phyloP scores from a whole-genome alignment of 2,888 invertebrate genomes.

The Smittia sp. region DNA sequence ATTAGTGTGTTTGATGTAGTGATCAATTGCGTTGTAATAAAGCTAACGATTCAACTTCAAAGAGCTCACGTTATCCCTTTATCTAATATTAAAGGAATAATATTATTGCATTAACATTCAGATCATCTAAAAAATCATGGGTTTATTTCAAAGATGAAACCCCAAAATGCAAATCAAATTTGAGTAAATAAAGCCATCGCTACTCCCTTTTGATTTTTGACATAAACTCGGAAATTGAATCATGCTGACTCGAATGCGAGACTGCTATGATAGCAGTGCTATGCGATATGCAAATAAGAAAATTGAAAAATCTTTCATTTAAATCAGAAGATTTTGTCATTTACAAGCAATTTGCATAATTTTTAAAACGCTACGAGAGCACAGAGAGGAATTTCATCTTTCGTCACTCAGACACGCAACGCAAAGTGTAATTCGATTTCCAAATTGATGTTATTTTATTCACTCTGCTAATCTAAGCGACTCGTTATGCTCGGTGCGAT shows the following conservation, averaged over 20 bases:
- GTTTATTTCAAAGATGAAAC: too few relatives aligned
- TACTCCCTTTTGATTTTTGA: neutral
- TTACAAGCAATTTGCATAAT: conserved; percentile 35
- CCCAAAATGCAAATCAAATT: conserved; percentile 35
- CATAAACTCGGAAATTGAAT: conserved; percentile 31
- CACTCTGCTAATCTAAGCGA: conserved; percentile 21
- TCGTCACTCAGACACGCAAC: neutral
- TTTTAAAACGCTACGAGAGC: neutral
- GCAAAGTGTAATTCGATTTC: neutral
- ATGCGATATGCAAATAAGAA: conserved; percentile 27
- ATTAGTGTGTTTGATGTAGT: too few relatives aligned
- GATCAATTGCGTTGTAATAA: too few relatives aligned
- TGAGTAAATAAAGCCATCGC: neutral
- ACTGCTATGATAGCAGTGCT: neutral
- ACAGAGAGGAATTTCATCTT: neutral
- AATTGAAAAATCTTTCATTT: conserved; percentile 24
- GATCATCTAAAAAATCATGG: conserved; percentile 16
- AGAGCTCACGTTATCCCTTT: too few relatives aligned
- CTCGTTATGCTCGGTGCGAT: neutral
- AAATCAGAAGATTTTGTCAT: conserved; percentile 34
- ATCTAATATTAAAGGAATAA: too few relatives aligned
- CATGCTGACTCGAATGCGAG: conserved; percentile 19
- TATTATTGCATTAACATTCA: too few relatives aligned
- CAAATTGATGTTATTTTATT: conserved; percentile 22
- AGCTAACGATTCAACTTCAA: too few relatives aligned